A percentile compares a stretch with the other conserved stretches of the same genome.
phyloP scores from a whole-genome alignment of 2,888 invertebrate genomes.

The Tachina fera region DNA sequence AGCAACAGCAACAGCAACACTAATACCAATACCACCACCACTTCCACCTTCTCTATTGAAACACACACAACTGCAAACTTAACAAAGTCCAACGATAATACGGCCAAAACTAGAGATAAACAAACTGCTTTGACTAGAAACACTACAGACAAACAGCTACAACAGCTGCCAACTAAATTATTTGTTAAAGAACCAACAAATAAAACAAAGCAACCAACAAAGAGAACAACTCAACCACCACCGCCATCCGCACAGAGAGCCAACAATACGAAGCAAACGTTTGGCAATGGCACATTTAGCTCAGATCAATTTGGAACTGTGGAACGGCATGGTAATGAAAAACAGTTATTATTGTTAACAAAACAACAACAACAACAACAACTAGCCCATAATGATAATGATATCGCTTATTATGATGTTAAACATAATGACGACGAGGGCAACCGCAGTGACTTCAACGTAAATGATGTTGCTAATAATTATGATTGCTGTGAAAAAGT shows the following conservation, averaged over 20 bases:
- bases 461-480: constrained; percentile 25
- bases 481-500: constrained; percentile 59
- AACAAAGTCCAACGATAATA: constrained; percentile 45
- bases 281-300: constrained; percentile 26
- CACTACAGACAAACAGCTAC: constrained; percentile 61
- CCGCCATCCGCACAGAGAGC: constrained; percentile 34
- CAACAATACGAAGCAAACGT: constrained; percentile 9
- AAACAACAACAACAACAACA: constrained; percentile 5
- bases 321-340: constrained; percentile 63
- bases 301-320: constrained; percentile 42
- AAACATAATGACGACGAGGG: constrained; percentile 44
- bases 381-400: constrained; percentile 34
- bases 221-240: constrained; percentile 28
- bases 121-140: constrained; percentile 70
- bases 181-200: constrained; percentile 72
- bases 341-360: constrained; percentile 55
- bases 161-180: constrained; percentile 67
- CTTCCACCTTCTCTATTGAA: constrained; percentile 4
- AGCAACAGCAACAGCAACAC: constrained; percentile 28
- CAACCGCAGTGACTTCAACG: constrained; percentile 5
- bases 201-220: constrained; percentile 67
- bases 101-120: constrained; percentile 59
- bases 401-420: constrained; percentile 41
- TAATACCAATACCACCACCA: constrained; percentile 26
- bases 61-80: constrained; percentile 31